Evolutionary conservation across 2,888 invertebrate species (phyloP).

Genomic region (Idaea aversata): DNA sequence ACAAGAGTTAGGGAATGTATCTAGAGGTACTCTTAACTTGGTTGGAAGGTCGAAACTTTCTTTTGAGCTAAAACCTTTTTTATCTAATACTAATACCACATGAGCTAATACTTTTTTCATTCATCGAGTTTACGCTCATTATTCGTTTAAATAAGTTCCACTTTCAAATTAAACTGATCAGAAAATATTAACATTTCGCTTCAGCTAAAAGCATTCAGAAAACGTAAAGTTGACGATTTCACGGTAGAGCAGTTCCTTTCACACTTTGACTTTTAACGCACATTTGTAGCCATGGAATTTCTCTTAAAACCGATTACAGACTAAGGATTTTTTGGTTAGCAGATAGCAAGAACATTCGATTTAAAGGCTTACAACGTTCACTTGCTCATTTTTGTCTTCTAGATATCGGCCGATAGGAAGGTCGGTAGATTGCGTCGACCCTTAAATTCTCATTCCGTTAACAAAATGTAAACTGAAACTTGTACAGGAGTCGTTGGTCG

Average conservation of each 20-base stretch:
- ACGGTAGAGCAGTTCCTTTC: constrained; percentile 49
- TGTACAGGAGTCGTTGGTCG: constrained; percentile 29
- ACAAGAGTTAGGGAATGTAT: constrained; percentile 27
- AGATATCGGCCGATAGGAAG: neutral
- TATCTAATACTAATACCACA: too few relatives aligned
- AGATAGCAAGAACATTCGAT: neutral
- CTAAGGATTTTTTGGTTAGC: neutral
- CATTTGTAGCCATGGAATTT: constrained; percentile 68
- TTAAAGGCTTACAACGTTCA: neutral
- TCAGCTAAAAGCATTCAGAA: constrained; percentile 12
- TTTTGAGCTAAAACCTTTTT: neutral
- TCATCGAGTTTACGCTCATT: too few relatives aligned
- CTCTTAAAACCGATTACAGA: constrained; percentile 22
- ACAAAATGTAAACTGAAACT: constrained; percentile 73
- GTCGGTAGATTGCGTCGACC: neutral
- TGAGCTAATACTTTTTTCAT: too few relatives aligned
- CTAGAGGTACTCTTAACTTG: constrained; percentile 1
- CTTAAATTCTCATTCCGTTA: constrained; percentile 73
- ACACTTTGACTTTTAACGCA: constrained; percentile 54
- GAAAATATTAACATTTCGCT: constrained; percentile 8
- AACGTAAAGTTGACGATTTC: constrained; percentile 41
- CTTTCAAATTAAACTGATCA: constrained; percentile 8
- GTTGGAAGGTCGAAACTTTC: neutral
- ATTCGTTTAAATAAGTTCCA: neutral
- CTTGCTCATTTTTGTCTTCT: neutral